Base-by-base conservation (phyloP, 2,797 vertebrate species). In the Dryobates pubescens region DNA sequence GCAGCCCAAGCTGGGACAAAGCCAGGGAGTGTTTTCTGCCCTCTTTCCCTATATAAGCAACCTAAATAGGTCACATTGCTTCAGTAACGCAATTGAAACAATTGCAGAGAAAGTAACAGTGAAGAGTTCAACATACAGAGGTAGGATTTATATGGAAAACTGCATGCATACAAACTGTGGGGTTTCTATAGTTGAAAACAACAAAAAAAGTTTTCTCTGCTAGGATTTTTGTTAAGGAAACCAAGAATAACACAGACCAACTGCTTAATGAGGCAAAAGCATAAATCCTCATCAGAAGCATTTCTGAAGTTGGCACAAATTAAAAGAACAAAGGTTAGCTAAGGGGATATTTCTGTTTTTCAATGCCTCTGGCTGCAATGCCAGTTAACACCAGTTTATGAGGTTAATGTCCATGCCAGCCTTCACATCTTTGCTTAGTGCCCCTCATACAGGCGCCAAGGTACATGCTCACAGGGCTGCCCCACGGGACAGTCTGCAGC, bases 241-340 rank as follows among this genome's bases (percentile, higher is more conserved):
- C 17, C 27, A 87, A 57, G 47, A 90, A 72, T 68, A 82, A 91
- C 63, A 77, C 30, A 64, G 54, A 65, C 24, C 57, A 63, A 82
- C 27, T 92, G 43, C 61, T 89, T 91, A 91, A 89, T 0, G 9
- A 91, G 30, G 76, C 89, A 95, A 93, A 67, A 49, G 61, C 64
- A 82, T 41, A 92, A 96, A 96, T 88, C 72, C 65, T 71, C 82
- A 65, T 80, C 69, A 72, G 90, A 24, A 87, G 23, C 38, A 62
- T 65, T 90, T 93, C 82, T 92, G 57, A 83, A 88, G 79, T 9
- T 78, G 71, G 85, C 64, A 89, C 73, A 83, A 82, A 88, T 76
- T 81, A 79, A 71, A 93, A 81, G 92, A 82, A 80, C 91, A 63
- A 92, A 95, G 94, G 92, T 94, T 82, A 93, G 73, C 70, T 67